phyloP scores from a whole-genome alignment of 1,140 invertebrate genomes.

The Zaprionus taronus region DNA sequence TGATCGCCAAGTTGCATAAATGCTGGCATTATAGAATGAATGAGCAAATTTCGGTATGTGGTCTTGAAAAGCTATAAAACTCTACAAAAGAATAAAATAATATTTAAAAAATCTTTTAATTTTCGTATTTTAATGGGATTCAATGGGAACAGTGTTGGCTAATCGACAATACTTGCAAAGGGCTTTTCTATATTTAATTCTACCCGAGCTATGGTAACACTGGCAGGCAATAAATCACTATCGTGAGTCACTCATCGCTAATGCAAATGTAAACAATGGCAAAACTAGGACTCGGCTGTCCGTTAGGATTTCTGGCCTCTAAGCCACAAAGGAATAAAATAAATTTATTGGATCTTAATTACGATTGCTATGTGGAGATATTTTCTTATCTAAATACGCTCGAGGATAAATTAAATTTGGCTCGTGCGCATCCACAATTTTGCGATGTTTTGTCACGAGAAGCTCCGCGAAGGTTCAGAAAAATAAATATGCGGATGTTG shows the following conservation, averaged over 20 bases:
- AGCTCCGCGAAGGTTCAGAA: constrained; percentile 26
- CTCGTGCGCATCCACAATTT: constrained; percentile 51
- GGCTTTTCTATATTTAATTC: not conserved
- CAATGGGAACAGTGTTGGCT: constrained; percentile 6
- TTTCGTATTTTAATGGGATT: not conserved
- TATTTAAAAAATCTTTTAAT: not conserved
- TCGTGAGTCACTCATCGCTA: not conserved
- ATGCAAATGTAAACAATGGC: constrained; percentile 42
- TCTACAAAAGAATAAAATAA: constrained; percentile 33
- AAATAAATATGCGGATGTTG: constrained; percentile 57
- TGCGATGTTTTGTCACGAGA: constrained; percentile 33
- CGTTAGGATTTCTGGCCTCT: constrained; percentile 51
- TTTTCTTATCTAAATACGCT: constrained; percentile 51
- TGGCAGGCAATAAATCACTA: not conserved
- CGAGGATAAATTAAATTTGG: constrained; percentile 63
- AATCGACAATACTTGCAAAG: not conserved
- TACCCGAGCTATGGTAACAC: constrained; percentile 13
- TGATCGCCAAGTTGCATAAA: constrained; percentile 72
- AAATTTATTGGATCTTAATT: constrained; percentile 62
- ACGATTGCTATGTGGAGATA: constrained; percentile 62
- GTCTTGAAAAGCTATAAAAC: constrained; percentile 70
- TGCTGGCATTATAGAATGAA: constrained; percentile 68
- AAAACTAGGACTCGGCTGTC: constrained; percentile 54
- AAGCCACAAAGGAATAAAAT: constrained; percentile 33
- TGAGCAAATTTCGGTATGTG: constrained; percentile 62